A percentile compares a stretch with the other conserved stretches of the same genome.
These are phyloP conservation scores for Brachyistius frenatus DNA, from an alignment of 2,113 vertebrate genomes.

Conservation along the genomic window DNA sequence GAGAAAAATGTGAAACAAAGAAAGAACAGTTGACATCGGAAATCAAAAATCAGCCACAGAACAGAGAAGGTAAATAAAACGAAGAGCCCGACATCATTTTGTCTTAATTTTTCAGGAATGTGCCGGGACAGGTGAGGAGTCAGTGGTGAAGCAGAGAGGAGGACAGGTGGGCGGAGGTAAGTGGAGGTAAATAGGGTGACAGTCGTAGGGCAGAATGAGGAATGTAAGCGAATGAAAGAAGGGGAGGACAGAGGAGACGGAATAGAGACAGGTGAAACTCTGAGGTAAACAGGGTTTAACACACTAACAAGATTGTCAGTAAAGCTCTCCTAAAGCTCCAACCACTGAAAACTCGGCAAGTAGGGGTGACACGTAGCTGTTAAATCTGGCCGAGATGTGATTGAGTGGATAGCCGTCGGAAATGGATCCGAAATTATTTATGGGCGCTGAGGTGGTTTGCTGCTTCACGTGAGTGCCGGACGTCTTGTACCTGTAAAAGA, in stretches of 20 bases:
- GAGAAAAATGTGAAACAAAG: neutral
- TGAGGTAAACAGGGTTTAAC: slow-evolving; percentile 61
- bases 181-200: slow-evolving; percentile 56
- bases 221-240: slow-evolving; percentile 75
- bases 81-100: slow-evolving; percentile 28
- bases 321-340: slow-evolving; percentile 80
- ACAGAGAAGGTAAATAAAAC: neutral
- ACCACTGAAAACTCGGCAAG: slow-evolving; percentile 64
- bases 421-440: slow-evolving; percentile 1
- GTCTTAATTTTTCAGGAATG: slow-evolving; percentile 39
- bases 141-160: slow-evolving; percentile 33
- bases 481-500: slow-evolving; percentile 10
- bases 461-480: neutral
- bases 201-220: slow-evolving; percentile 80
- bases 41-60: neutral
- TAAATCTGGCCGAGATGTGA: slow-evolving; percentile 18
- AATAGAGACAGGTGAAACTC: slow-evolving; percentile 59
- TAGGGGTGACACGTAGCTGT: slow-evolving; percentile 48
- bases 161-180: slow-evolving; percentile 50
- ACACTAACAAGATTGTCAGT: slow-evolving; percentile 76
- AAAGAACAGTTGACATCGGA: neutral
- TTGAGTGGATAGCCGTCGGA: neutral
- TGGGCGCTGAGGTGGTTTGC: neutral
- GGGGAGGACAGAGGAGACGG: slow-evolving; percentile 55
- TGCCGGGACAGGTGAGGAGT: slow-evolving; percentile 56